These are phyloP conservation scores for Acipenser ruthenus DNA, from an alignment of 2,797 vertebrate genomes.

Conservation along the genomic window DNA sequence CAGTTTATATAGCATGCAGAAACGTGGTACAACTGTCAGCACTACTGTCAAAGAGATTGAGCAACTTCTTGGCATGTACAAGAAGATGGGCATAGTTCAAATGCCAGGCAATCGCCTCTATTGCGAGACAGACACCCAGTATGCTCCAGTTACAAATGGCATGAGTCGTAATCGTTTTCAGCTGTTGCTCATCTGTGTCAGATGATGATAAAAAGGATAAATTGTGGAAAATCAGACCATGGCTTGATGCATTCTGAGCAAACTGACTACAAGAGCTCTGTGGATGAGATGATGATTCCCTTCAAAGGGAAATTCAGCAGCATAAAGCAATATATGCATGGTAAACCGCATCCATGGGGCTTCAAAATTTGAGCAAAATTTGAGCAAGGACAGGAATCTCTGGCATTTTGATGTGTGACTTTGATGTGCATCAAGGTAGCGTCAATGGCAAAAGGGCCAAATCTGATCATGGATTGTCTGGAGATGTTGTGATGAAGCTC, in stretches of 20 bases:
- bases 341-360: conserved; percentile 5
- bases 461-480: conserved; percentile 20
- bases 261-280: conserved; percentile 17
- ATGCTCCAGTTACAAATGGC: conserved; percentile 14
- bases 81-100: conserved; percentile 21
- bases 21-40: conserved; percentile 17
- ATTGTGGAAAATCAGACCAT: conserved; percentile 25
- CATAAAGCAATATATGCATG: conserved; percentile 7
- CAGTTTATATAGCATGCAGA: conserved; percentile 22
- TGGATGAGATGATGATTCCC: conserved; percentile 22
- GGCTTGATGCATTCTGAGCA: conserved; percentile 20
- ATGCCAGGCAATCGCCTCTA: conserved; percentile 11
- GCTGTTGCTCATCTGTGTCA: conserved; percentile 17
- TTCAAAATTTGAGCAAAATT: neutral
- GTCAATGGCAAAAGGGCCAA: neutral
- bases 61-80: conserved; percentile 21
- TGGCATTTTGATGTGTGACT: conserved; percentile 15
- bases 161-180: conserved; percentile 21
- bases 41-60: conserved; percentile 20
- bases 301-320: conserved; percentile 18
- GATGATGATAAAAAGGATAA: conserved; percentile 14
- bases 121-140: conserved; percentile 7
- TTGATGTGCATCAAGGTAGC: conserved; percentile 13
- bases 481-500: conserved; percentile 20
- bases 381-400: conserved; percentile 8